These are phyloP conservation scores for Agrochola litura DNA, from an alignment of 2,888 invertebrate species.

Conservation along the genomic window DNA sequence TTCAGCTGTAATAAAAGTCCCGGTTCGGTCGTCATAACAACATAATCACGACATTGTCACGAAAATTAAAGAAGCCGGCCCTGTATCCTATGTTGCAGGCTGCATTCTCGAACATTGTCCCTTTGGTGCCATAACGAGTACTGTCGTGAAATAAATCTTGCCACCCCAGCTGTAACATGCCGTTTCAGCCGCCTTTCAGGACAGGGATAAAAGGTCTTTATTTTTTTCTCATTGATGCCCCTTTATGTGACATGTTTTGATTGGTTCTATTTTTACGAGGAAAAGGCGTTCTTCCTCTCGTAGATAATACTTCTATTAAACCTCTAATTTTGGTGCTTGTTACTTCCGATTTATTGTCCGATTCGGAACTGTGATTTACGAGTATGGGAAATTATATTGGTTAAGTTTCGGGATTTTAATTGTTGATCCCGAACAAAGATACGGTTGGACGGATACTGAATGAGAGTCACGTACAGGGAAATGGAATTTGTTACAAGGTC, in stretches of 20 bases:
- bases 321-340: constrained; percentile 52
- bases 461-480: constrained; percentile 58
- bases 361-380: constrained; percentile 63
- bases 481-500: constrained; percentile 57
- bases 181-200: constrained; percentile 85
- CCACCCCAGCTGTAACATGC: constrained; percentile 81
- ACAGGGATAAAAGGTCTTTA: constrained; percentile 87
- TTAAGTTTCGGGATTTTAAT: constrained; percentile 67
- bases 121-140: constrained; percentile 87
- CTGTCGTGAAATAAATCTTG: constrained; percentile 89
- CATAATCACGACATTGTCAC: constrained; percentile 45
- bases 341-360: constrained; percentile 59
- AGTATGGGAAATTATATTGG: constrained; percentile 68
- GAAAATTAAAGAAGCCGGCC: constrained; percentile 58
- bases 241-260: constrained; percentile 82
- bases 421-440: constrained; percentile 64
- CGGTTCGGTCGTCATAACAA: constrained; percentile 31
- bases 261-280: constrained; percentile 81
- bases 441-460: constrained; percentile 50
- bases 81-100: constrained; percentile 77
- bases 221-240: constrained; percentile 86
- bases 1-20: constrained; percentile 17
- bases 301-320: constrained; percentile 52
- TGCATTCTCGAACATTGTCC: constrained; percentile 84
- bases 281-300: constrained; percentile 64